Evolutionary conservation across 2,888 invertebrate species (phyloP).

Genomic region (Allolobophora icterica): DNA sequence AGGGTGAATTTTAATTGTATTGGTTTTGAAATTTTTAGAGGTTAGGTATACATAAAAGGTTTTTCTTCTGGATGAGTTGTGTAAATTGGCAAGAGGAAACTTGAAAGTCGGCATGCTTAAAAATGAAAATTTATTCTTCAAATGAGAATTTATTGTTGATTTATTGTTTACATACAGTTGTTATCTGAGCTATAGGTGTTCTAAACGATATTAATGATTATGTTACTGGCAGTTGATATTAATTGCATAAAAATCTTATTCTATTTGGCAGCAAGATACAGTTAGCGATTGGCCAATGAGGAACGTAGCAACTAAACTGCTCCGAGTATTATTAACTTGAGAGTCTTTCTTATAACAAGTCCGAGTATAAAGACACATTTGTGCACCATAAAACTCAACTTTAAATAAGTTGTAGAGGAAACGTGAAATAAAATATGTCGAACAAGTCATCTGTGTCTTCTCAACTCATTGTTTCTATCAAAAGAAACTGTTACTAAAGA

Average conservation of each 20-base stretch:
- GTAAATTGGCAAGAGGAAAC: not conserved
- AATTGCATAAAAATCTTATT: not conserved
- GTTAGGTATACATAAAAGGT: not conserved
- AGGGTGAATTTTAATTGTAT: not conserved
- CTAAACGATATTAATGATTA: not conserved
- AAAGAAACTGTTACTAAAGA: not conserved
- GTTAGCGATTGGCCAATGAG: not conserved
- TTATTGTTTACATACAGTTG: not conserved
- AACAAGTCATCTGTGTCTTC: not conserved
- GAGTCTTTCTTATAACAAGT: not conserved
- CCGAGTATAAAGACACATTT: not conserved
- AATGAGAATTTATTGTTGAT: not conserved
- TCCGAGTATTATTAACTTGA: not conserved
- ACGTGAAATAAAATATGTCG: not conserved
- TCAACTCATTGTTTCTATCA: not conserved
- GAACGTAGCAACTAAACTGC: not conserved
- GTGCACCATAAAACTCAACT: not conserved
- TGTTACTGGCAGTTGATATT: not conserved
- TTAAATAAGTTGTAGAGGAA: not conserved
- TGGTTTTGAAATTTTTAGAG: not conserved
- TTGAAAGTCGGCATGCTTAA: not conserved
- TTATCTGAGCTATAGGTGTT: not conserved
- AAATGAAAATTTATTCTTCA: not conserved
- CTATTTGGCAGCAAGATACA: not conserved
- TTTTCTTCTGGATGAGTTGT: not conserved